A percentile compares a stretch with the other conserved stretches of the same genome.
These are phyloP conservation scores for Chunga burmeisteri DNA, from an alignment of 2,113 vertebrate species.

Conservation along the genomic window DNA sequence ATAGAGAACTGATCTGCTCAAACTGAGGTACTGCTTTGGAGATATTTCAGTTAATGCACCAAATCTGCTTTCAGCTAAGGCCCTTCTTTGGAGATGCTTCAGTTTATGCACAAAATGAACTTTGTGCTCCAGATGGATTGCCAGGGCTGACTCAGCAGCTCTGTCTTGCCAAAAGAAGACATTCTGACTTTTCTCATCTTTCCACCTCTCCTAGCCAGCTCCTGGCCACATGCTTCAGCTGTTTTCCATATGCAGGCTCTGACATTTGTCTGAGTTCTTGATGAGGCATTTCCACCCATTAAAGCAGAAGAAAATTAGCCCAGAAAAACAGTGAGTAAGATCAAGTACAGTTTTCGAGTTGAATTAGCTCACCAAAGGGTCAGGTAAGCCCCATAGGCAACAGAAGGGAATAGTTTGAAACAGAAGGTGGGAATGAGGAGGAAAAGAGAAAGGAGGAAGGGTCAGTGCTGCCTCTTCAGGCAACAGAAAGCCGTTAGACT, in stretches of 20 bases:
- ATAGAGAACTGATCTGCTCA: neutral
- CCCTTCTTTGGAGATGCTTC: neutral
- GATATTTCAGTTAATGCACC: neutral
- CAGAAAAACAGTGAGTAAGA: neutral
- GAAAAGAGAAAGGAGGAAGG: neutral
- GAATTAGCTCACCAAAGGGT: neutral
- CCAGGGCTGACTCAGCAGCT: neutral
- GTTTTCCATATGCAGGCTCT: neutral
- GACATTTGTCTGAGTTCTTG: neutral
- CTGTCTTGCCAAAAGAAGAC: neutral
- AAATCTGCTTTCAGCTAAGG: neutral
- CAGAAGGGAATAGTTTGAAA: neutral
- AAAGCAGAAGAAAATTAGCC: neutral
- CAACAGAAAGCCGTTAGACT: neutral
- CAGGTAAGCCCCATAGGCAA: neutral
- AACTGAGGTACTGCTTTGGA: neutral
- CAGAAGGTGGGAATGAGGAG: neutral
- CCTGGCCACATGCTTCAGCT: neutral
- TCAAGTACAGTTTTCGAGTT: neutral
- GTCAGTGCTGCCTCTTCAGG: neutral
- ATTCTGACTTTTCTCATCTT: neutral
- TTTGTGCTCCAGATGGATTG: neutral
- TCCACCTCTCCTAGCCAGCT: neutral
- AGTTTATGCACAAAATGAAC: neutral
- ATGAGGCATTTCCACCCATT: neutral